phyloP scores from a whole-genome alignment of 2,797 vertebrate genomes.

The Acanthis flammea region DNA sequence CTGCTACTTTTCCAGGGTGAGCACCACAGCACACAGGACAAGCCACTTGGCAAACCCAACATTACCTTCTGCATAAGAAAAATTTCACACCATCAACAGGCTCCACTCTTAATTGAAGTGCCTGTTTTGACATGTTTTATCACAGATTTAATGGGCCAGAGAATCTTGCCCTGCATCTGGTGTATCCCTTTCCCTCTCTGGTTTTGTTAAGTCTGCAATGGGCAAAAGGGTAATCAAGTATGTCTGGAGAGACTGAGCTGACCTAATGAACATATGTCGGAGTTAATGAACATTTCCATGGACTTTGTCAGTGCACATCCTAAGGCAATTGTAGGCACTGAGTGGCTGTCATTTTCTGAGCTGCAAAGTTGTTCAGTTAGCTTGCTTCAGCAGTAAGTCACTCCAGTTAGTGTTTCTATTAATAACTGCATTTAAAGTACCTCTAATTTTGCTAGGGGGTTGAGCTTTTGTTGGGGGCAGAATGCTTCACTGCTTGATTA shows the following conservation, averaged over 20 bases:
- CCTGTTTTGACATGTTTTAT: neutral
- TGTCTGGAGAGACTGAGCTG: slow-evolving; percentile 20
- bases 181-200: neutral
- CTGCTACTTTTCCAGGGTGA: neutral
- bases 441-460: neutral
- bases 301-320: slow-evolving; percentile 32
- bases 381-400: slow-evolving; percentile 7
- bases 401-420: slow-evolving; percentile 20
- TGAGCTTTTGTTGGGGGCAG: neutral
- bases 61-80: neutral
- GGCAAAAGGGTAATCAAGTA: slow-evolving; percentile 38
- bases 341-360: slow-evolving; percentile 57
- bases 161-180: neutral
- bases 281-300: slow-evolving; percentile 56
- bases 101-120: neutral
- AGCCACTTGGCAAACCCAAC: neutral
- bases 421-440: slow-evolving; percentile 12
- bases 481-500: neutral
- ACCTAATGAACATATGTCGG: slow-evolving; percentile 53
- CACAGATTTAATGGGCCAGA: neutral
- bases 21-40: neutral
- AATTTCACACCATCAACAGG: neutral
- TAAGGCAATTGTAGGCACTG: slow-evolving; percentile 50
- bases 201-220: slow-evolving; percentile 4
- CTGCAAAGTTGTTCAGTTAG: slow-evolving; percentile 22